These are phyloP conservation scores for Ceratina japonica DNA, from an alignment of 1,140 invertebrate genomes.

Conservation along the genomic window DNA sequence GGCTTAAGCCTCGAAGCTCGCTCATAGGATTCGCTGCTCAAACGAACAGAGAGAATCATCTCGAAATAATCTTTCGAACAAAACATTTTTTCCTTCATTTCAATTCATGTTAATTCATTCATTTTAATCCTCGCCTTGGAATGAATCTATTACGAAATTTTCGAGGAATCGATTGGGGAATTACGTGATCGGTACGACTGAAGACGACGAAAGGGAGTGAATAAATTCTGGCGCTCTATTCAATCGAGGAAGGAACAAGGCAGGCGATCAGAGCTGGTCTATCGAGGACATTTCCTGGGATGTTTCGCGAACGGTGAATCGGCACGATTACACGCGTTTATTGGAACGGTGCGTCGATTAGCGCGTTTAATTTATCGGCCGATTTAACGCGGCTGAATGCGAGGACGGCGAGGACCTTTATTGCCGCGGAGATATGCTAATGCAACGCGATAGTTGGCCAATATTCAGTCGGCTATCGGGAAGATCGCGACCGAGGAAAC, in stretches of 20 bases:
- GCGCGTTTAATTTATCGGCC: slow-evolving; percentile 60
- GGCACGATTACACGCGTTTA: slow-evolving; percentile 60
- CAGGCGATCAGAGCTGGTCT: not conserved
- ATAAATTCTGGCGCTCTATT: too few relatives aligned
- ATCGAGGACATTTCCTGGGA: slow-evolving; percentile 16
- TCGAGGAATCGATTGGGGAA: not conserved
- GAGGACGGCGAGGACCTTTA: slow-evolving; percentile 39
- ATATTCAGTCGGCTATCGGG: slow-evolving; percentile 16
- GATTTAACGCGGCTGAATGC: slow-evolving; percentile 47
- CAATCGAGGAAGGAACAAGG: too few relatives aligned
- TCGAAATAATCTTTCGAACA: too few relatives aligned
- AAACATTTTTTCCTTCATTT: too few relatives aligned
- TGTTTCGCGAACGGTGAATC: not conserved
- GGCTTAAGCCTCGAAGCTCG: not conserved
- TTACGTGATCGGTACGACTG: not conserved
- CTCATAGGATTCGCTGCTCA: not conserved
- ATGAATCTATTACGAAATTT: too few relatives aligned
- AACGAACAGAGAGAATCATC: not conserved
- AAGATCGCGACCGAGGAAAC: slow-evolving; percentile 15
- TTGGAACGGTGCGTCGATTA: slow-evolving; percentile 56
- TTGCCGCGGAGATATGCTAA: slow-evolving; percentile 58
- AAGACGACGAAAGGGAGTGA: too few relatives aligned
- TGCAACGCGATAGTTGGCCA: slow-evolving; percentile 53
- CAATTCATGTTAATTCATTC: too few relatives aligned
- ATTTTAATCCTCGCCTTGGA: too few relatives aligned